Base-by-base conservation (phyloP, 2,888 invertebrate species). In the Limenitis arthemis region DNA sequence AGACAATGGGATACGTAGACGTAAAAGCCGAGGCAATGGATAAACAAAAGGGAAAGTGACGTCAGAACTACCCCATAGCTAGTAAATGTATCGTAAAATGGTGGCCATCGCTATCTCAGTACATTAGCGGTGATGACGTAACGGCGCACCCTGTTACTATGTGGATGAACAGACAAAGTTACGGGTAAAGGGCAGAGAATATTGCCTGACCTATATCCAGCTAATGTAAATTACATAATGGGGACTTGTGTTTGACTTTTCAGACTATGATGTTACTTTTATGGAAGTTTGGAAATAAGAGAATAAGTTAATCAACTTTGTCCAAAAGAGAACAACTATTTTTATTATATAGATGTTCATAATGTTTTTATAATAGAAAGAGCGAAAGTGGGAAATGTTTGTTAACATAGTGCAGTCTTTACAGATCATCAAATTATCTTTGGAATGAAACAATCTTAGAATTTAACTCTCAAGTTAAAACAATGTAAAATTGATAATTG, bases 21-120 rank as follows among this genome's bases (percentile, higher is more conserved):
- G 28, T 28, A 52, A 44, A 53, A 49, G 41, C n/a, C 41, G 34
- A 47, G 12, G 47, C 42, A 37, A 47, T 34, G 47, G 43, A 43
- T 43, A 51, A 56, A 53, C 55, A 53, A 55, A 52, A 42, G 39
- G 55, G 55, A 49, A 47, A 37, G 12, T 60, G 56, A 61, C 57
- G 59, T 59, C 55, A 55, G 37, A 44, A 34, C 42, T 11, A 49
- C 20, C 29, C 3, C 29, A 46, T 31, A 38, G 31, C 37, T 38
- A 37, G 12, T 36, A 36, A 37, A 31, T 40, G 41, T 53, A 44
- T 33, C 43, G 51, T 50, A 33, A 38, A 44, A 50, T 43, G 51
- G 40, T 49, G 49, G 36, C 32, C 39, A 40, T 46, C 41, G 33
- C 28, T 8, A 51, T 51, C 48, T 39, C 53, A 34, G 36, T 11